Evolutionary conservation across 2,113 vertebrate species (phyloP), one percentile per base, ranked within the genome.

Genomic region (Cairina moschata): DNA sequence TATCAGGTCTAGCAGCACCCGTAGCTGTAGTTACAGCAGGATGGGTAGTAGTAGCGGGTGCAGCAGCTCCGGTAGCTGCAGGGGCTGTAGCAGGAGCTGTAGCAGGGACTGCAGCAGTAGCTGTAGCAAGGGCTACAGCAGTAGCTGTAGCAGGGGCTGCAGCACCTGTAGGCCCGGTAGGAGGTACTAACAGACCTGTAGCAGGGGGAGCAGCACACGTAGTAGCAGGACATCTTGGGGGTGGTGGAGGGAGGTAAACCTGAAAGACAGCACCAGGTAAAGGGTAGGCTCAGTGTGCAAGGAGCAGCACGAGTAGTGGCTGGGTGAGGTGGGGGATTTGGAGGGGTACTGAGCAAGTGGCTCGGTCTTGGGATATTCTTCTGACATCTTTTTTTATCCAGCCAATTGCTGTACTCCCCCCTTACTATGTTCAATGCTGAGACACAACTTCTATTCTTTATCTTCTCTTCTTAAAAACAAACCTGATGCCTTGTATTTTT

Each of bases 201-300:
- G 73, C 91, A 92, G 26, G 94, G 93, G 0, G 72, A 60, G 88
- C 13, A 95, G 91, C 93, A 80, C 9, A 38, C 0, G 54, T 34
- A 94, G 72, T 81, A 93, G 94, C 9, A 93, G 34, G 85, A 93
- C 96, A 96, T 96, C 32, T 17, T 82, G 78, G 77, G 2, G 2
- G 67, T 23, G 73, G 5, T 28, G 68, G 68, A n/a, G 44, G 68
- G 58, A 67, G 72, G 68, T 0, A 3, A 42, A 36, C 52, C 93
- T 96, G 86, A 7, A 32, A 32, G 0, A 3, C 36, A 55, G 25
- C 1, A 5, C 28, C 2, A 21, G 8, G 7, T 6, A 6, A 80
- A 20, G 2, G 34, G 14, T 11, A 8, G 10, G 63, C 3, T 73
- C 4, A 5, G 50, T 12, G 52, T 4, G 42, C 2, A 6, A 34